Conservation (phyloP, 2,113 vertebrate species). For the Chionomys nivalis region DNA sequence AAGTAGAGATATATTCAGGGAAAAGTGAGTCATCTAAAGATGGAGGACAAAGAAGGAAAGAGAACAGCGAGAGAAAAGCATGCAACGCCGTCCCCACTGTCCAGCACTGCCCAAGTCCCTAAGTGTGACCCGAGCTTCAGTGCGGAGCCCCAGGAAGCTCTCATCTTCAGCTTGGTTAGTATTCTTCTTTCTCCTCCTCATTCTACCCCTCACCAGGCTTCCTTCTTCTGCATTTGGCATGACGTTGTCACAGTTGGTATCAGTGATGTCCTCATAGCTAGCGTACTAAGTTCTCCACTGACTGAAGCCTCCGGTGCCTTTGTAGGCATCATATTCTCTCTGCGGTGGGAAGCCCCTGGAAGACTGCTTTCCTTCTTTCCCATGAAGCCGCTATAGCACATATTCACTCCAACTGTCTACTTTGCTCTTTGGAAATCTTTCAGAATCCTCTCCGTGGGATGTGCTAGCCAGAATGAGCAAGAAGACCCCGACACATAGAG, state of each 20-base stretch:
- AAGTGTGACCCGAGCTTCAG: accelerated
- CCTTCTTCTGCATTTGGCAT: not conserved
- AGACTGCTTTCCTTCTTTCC: not conserved
- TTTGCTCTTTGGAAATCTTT: not conserved
- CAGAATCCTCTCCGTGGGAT: not conserved
- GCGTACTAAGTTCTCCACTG: not conserved
- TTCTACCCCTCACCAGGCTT: not conserved
- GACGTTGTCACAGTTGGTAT: not conserved
- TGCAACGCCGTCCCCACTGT: accelerated
- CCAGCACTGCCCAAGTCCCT: not conserved
- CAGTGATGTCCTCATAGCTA: not conserved
- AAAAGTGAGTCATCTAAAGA: not conserved
- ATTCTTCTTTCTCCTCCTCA: not conserved
- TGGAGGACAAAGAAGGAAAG: not conserved
- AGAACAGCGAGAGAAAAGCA: not conserved
- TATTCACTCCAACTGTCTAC: not conserved
- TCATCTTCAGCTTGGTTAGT: not conserved
- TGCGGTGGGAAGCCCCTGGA: not conserved
- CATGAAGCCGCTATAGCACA: not conserved
- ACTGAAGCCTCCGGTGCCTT: not conserved
- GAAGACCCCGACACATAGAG: not conserved
- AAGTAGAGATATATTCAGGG: not conserved
- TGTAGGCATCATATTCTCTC: not conserved
- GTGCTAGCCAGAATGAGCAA: not conserved
- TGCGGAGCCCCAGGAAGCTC: not conserved